phyloP scores from a whole-genome alignment of 2,888 invertebrate species.

The Acanthosepion esculentum region DNA sequence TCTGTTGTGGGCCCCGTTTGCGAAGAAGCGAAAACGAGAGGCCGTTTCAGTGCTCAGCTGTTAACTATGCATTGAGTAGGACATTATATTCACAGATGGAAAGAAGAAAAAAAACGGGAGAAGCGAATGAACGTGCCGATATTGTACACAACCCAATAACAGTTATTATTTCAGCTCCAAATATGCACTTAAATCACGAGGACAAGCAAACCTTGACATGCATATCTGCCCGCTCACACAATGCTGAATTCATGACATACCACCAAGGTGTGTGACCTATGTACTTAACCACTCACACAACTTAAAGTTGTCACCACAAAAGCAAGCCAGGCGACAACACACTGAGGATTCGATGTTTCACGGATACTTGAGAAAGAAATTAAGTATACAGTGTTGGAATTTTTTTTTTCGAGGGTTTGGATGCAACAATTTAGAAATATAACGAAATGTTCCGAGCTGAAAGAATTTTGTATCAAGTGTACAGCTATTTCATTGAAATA shows the following conservation, averaged over 20 bases:
- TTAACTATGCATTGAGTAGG: neutral
- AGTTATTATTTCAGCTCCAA: neutral
- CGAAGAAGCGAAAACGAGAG: slow-evolving; percentile 2
- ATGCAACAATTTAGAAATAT: neutral
- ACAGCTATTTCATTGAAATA: neutral
- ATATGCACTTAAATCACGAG: slow-evolving; percentile 37
- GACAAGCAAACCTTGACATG: slow-evolving; percentile 14
- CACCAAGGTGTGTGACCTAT: slow-evolving; percentile 24
- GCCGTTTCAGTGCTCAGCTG: slow-evolving; percentile 22
- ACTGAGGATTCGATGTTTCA: neutral
- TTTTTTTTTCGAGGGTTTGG: neutral
- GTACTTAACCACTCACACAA: neutral
- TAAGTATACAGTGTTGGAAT: neutral
- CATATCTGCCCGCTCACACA: neutral
- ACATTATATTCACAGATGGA: slow-evolving; percentile 37
- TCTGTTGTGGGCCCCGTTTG: slow-evolving; percentile 40
- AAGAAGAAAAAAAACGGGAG: neutral
- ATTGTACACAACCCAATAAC: slow-evolving; percentile 40
- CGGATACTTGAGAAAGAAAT: slow-evolving; percentile 33
- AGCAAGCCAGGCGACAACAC: neutral
- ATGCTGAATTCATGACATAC: slow-evolving; percentile 36
- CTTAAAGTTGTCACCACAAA: neutral
- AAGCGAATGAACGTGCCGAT: slow-evolving; percentile 39
- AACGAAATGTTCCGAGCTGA: neutral
- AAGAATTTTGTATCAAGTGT: no score